Conservation (phyloP, 2,797 vertebrate genomes). For the Leptoclinus maculatus region DNA sequence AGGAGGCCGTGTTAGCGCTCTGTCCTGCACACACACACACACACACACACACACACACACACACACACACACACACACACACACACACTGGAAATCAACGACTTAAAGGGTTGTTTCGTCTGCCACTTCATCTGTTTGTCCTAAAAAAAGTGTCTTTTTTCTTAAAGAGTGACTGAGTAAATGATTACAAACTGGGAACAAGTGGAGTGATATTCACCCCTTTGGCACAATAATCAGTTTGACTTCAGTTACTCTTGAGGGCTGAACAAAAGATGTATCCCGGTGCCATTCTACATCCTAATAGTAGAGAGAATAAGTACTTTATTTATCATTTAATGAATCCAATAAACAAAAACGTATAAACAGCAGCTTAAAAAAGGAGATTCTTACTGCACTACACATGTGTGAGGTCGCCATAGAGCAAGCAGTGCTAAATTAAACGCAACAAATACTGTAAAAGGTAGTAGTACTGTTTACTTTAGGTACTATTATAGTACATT, state of each 20-base stretch:
- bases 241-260: slow-evolving; percentile 23
- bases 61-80: slow-evolving; percentile 14
- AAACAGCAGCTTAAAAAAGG: neutral
- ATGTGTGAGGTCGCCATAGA: no score
- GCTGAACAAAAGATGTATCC: neutral
- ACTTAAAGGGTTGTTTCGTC: neutral
- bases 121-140: neutral
- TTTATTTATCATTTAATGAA: neutral
- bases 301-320: neutral
- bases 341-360: neutral
- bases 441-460: neutral
- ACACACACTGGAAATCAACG: neutral
- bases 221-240: neutral
- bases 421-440: neutral
- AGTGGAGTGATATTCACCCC: neutral
- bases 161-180: neutral
- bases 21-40: slow-evolving; percentile 17
- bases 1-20: slow-evolving; percentile 72
- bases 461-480: neutral
- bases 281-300: neutral
- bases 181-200: neutral
- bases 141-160: neutral
- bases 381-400: neutral
- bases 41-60: slow-evolving; percentile 25
- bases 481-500: neutral